A percentile compares a stretch with the other conserved stretches of the same genome.
phyloP scores from a whole-genome alignment of 2,113 vertebrate species.

The Chitala chitala region DNA sequence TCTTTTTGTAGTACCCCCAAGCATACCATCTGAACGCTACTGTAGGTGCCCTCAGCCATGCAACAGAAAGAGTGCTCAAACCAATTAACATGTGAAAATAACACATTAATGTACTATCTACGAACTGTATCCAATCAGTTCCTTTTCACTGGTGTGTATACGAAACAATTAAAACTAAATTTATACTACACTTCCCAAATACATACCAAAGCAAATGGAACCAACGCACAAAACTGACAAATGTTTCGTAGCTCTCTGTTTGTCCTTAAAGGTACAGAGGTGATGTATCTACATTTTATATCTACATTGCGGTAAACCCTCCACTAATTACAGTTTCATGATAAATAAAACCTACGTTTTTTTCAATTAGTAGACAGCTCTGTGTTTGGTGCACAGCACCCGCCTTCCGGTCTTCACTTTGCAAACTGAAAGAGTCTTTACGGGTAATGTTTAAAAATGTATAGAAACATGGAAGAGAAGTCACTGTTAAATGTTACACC shows the following conservation, averaged over 20 bases:
- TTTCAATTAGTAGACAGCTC: conserved; percentile 66
- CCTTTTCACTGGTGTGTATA: conserved; percentile 99
- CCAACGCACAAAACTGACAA: conserved; percentile 83
- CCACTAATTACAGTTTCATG: conserved; percentile 67
- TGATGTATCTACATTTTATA: conserved; percentile 64
- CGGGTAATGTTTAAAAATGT: conserved; percentile 50
- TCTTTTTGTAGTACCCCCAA: conserved; percentile 68
- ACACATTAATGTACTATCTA: conserved; percentile 98
- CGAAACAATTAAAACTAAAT: conserved; percentile 99
- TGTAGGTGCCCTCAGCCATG: conserved; percentile 91
- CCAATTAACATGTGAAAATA: conserved; percentile 99
- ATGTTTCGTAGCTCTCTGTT: conserved; percentile 79
- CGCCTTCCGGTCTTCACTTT: conserved; percentile 53
- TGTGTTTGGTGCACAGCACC: conserved; percentile 58
- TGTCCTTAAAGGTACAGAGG: conserved; percentile 78
- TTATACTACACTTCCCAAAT: conserved; percentile 96
- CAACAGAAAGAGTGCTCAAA: conserved; percentile 93
- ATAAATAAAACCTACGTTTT: conserved; percentile 72
- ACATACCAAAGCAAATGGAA: conserved; percentile 94
- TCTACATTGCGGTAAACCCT: conserved; percentile 68
- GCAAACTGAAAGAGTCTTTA: conserved; percentile 49
- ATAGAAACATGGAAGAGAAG: conserved; percentile 49
- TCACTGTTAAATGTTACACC: conserved; percentile 51
- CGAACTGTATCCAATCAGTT: conserved; percentile 99
- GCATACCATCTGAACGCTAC: conserved; percentile 80